A percentile compares a stretch with the other conserved stretches of the same genome.
phyloP scores from a whole-genome alignment of 2,888 invertebrate genomes.

The Geophilus truncorum region DNA sequence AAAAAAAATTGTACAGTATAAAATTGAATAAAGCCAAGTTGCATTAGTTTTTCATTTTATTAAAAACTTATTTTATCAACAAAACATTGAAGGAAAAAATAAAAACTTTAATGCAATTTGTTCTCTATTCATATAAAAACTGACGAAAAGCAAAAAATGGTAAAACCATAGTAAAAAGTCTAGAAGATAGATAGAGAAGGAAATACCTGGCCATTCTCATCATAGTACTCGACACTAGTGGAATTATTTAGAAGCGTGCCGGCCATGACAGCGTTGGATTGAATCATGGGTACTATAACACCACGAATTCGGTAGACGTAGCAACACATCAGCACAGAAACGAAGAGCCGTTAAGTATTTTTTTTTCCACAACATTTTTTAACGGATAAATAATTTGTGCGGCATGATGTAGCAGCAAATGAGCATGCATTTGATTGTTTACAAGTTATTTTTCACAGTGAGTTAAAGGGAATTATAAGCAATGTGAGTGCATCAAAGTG shows the following conservation, averaged over 20 bases:
- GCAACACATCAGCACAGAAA: not conserved
- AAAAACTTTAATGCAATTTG: not conserved
- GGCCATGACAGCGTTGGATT: constrained; percentile 39
- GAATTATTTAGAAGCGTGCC: constrained; percentile 45
- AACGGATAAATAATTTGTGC: not conserved
- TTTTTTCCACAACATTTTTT: not conserved
- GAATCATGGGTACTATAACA: constrained; percentile 39
- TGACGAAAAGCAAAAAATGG: not conserved
- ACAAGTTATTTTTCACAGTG: not conserved
- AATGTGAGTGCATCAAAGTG: constrained; percentile 38
- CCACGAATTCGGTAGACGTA: constrained; percentile 14
- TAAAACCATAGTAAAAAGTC: not conserved
- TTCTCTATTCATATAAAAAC: not conserved
- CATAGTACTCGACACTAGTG: constrained; percentile 50
- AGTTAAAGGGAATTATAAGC: constrained; percentile 52
- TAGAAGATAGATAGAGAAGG: not conserved
- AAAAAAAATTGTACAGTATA: not conserved
- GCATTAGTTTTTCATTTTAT: not conserved
- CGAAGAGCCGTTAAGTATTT: not conserved
- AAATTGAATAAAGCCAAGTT: not conserved
- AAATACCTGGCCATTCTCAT: constrained; percentile 49
- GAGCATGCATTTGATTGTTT: not conserved
- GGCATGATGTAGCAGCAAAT: not conserved
- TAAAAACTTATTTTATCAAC: not conserved
- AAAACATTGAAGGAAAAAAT: not conserved